These are phyloP conservation scores for Catharus bicknelli DNA, from an alignment of 2,113 vertebrate species.

Conservation along the genomic window DNA sequence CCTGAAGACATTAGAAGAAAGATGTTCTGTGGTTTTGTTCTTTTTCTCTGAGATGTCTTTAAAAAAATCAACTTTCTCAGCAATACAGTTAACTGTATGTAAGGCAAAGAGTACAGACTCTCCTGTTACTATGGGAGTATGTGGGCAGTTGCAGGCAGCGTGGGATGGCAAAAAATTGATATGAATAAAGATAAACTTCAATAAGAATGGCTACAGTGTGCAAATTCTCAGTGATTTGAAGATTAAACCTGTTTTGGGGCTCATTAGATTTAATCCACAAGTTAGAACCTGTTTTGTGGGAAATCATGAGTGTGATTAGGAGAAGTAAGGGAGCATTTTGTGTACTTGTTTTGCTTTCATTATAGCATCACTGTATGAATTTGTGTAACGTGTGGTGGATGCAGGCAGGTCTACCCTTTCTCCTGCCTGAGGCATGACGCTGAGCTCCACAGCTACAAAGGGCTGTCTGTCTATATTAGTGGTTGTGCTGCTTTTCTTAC, in stretches of 20 bases:
- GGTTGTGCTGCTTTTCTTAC: background rate
- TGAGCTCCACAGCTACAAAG: background rate
- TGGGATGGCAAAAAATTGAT: background rate
- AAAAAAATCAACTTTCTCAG: background rate
- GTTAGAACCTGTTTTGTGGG: background rate
- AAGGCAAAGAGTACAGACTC: background rate
- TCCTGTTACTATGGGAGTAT: background rate
- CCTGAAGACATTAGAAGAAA: background rate
- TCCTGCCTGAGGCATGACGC: accelerated
- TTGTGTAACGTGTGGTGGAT: background rate
- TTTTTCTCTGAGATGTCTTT: background rate
- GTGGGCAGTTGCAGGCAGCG: background rate
- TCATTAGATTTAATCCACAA: background rate
- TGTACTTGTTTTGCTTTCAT: background rate
- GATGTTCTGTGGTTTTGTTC: background rate
- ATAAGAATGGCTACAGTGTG: background rate
- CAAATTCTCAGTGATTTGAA: background rate
- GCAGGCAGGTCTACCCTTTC: background rate
- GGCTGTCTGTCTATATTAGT: background rate
- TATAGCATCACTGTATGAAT: background rate
- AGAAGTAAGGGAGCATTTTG: background rate
- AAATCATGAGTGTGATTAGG: background rate
- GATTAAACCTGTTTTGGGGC: background rate
- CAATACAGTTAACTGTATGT: background rate
- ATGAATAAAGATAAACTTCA: background rate